Base-by-base conservation (phyloP, 1,140 invertebrate genomes). In the Papilio helenus region DNA sequence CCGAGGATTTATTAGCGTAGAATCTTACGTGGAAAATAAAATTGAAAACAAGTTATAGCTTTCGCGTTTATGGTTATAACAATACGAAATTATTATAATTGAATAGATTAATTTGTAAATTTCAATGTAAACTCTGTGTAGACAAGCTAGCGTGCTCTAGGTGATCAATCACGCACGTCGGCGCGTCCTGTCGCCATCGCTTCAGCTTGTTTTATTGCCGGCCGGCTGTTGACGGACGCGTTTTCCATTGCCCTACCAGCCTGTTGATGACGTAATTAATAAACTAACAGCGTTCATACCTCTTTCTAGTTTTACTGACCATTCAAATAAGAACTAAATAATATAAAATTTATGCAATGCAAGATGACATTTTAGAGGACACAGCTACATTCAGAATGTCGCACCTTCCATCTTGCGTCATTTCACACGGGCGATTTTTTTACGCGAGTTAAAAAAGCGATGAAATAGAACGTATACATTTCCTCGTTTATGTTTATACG, bases 171-270 rank as follows among this genome's bases (percentile, higher is more conserved):
- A 74, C 72, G 72, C 72, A 46, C 12, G 84, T 85, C 84, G 80
- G 51, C 73, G 76, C 77, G 80, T 79, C 72, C 81, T 81, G 84
- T 84, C 82, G 79, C 82, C 79, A 76, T 79, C 78, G 79, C 77
- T 83, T 84, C 82, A 82, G 80, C 82, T 76, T 79, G 79, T 84
- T 83, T 85, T 85, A 84, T 85, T 84, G 79, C 73, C 81, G 77
- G 71, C 74, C 71, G 80, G 23, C 44, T 23, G 72, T 49, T 49
- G 72, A 49, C 44, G 72, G 23, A 74, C 39, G 72, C 72, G 72
- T 74, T 74, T 46, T 80, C 81, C 82, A 74, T 73, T 44, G 72
- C 55, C 55, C 55, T 49, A 55, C 34, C 42, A 55, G 34, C 72
- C 72, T 74, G 72, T 74, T 74, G 72, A 74, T 74, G 72, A 74